These are phyloP conservation scores for Tipula unca DNA, from an alignment of 2,888 invertebrate genomes.

Conservation along the genomic window DNA sequence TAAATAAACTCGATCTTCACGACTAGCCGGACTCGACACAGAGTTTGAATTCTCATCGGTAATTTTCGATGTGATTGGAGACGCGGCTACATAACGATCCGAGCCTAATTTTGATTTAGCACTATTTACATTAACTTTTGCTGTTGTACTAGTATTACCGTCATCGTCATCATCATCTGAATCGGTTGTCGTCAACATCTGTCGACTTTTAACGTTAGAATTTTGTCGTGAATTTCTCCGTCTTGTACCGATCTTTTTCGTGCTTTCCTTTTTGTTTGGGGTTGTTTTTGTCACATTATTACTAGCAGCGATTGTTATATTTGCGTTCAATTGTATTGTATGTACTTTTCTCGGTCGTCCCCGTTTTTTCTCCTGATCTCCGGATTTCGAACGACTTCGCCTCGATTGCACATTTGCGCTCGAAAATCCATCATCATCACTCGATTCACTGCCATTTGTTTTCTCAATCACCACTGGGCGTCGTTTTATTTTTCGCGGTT, in stretches of 20 bases:
- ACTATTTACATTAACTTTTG: slow-evolving; percentile 22
- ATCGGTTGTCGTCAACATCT: slow-evolving; percentile 30
- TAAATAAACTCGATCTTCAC: neutral
- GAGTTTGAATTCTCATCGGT: slow-evolving; percentile 20
- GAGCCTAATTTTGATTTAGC: neutral
- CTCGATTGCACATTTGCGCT: slow-evolving; percentile 26
- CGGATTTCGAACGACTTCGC: slow-evolving; percentile 26
- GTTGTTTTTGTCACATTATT: slow-evolving; percentile 18
- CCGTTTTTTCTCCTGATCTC: slow-evolving; percentile 34
- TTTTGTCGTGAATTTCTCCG: slow-evolving; percentile 31
- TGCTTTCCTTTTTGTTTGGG: slow-evolving; percentile 23
- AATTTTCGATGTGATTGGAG: neutral
- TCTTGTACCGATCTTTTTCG: slow-evolving; percentile 27
- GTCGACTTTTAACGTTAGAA: slow-evolving; percentile 30
- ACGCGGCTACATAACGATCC: neutral
- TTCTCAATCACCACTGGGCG: slow-evolving; percentile 28
- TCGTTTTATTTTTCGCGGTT: slow-evolving; percentile 25
- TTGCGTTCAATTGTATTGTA: neutral
- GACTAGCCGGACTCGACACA: neutral
- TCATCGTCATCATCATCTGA: slow-evolving; percentile 29
- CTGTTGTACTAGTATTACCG: slow-evolving; percentile 25
- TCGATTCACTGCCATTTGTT: slow-evolving; percentile 36
- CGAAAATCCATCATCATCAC: slow-evolving; percentile 30
- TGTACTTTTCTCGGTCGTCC: slow-evolving; percentile 39
- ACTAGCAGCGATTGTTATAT: neutral